These are phyloP conservation scores for Buphagus erythrorhynchus DNA, from an alignment of 2,797 vertebrate genomes.

Conservation along the genomic window DNA sequence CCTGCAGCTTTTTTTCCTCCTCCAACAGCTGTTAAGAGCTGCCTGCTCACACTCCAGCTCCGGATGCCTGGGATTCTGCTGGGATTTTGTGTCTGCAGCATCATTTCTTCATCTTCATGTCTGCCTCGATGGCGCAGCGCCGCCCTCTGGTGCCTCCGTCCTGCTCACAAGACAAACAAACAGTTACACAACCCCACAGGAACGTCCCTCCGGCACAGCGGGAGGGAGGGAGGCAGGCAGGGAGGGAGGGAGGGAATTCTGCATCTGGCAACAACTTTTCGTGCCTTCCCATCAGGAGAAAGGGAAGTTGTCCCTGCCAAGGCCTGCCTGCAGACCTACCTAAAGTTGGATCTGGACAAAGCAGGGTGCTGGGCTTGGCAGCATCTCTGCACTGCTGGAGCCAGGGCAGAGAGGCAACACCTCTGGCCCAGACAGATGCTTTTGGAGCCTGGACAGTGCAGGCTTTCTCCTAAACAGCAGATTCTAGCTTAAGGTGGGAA, in stretches of 20 bases:
- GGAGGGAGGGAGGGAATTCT: background rate
- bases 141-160: conserved; percentile 98
- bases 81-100: background rate
- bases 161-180: conserved; percentile 78
- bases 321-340: conserved; percentile 37
- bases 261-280: background rate
- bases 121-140: conserved; percentile 97
- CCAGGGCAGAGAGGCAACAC: background rate
- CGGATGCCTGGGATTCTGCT: background rate
- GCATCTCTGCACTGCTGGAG: background rate
- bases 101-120: conserved; percentile 99
- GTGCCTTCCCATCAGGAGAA: background rate
- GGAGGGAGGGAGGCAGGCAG: background rate
- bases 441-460: background rate
- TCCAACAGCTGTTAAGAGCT: background rate
- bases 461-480: background rate
- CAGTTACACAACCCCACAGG: background rate
- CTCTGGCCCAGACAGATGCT: background rate
- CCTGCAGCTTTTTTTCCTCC: conserved; percentile 29
- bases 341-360: background rate
- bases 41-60: conserved; percentile 46
- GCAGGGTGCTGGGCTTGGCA: background rate
- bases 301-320: background rate
- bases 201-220: background rate
- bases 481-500: conserved; percentile 49